Evolutionary conservation across 1,140 invertebrate genomes (phyloP), one percentile per base, ranked within the genome.

Genomic region (Acromyrmex charruanus): DNA sequence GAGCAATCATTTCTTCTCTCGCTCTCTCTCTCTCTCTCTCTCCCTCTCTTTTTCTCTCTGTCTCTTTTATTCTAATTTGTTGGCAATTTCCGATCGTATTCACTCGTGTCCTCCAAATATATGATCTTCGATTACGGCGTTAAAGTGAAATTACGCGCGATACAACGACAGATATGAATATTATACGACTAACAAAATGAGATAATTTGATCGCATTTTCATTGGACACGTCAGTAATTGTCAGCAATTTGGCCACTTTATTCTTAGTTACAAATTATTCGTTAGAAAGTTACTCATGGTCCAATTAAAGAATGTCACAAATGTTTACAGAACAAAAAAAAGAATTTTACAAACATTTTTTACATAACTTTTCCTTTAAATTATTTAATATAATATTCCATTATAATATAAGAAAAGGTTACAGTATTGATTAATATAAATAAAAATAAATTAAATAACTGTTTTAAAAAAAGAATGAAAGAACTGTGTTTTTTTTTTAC

Each of bases 21-120:
- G 88, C 51, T 58, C 9, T 44, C 39, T 10, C 39, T 39, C 39
- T 9, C 39, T 39, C 77, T 87, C 72, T 89, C 77, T 68, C 25
- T 5, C 21, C 6, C 59, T 25, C 10, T 61, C 49, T 21, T 18
- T 58, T 18, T 58, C 12, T 28, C 79, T 39, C 69, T 84, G 58
- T 88, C 66, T 35, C 25, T 74, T 75, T 84, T 63, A 61, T 84
- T 63, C 55, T 61, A 84, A 84, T 84, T 86, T 72, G 87, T 75
- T 89, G 53, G 82, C 87, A 85, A 91, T 90, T 90, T 89, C 69
- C 80, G 44, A 84, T 86, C 86, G 87, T 82, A 88, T 84, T 88
- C 85, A 86, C 65, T 84, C 77, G 14, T 31, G 35, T 74, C 14
- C 18, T 7, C 39, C 69, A 74, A 84, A 84, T 51, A 84, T 63